Conservation (phyloP, 2,888 invertebrate genomes). For the Drosophila bunnanda region DNA sequence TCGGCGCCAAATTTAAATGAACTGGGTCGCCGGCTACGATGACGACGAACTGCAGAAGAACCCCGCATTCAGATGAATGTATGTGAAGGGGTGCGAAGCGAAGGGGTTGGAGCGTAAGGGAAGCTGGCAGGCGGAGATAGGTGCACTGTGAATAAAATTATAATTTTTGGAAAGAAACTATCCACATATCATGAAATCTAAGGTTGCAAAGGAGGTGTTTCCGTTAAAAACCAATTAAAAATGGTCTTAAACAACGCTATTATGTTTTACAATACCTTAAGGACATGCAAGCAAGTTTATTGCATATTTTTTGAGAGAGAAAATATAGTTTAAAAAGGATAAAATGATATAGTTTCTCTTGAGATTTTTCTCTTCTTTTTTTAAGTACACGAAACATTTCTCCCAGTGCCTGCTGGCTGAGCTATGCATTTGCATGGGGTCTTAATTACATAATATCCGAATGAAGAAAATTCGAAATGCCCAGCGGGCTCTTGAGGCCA, state of each 20-base stretch:
- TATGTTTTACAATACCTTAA: not conserved
- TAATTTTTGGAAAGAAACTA: not conserved
- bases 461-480: constrained; percentile 33
- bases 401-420: not conserved
- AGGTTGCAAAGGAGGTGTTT: not conserved
- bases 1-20: constrained; percentile 77
- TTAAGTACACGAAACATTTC: not conserved
- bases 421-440: constrained; percentile 23
- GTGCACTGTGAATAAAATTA: constrained; percentile 7
- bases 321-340: not conserved
- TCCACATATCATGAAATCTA: not conserved
- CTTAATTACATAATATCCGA: constrained; percentile 55
- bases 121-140: constrained; percentile 8
- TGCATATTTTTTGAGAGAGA: not conserved
- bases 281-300: not conserved
- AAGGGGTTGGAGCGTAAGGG: constrained; percentile 1
- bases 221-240: not conserved
- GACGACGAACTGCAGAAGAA: constrained; percentile 35
- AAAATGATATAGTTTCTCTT: not conserved
- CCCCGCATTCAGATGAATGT: constrained; percentile 34
- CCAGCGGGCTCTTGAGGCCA: constrained; percentile 29
- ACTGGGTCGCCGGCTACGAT: constrained; percentile 58
- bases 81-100: constrained; percentile 5
- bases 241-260: too few relatives aligned
- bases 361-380: not conserved